A percentile compares a stretch with the other conserved stretches of the same genome.
Evolutionary conservation across 1,140 invertebrate species (phyloP).

Genomic region (Drosophila novamexicana): DNA sequence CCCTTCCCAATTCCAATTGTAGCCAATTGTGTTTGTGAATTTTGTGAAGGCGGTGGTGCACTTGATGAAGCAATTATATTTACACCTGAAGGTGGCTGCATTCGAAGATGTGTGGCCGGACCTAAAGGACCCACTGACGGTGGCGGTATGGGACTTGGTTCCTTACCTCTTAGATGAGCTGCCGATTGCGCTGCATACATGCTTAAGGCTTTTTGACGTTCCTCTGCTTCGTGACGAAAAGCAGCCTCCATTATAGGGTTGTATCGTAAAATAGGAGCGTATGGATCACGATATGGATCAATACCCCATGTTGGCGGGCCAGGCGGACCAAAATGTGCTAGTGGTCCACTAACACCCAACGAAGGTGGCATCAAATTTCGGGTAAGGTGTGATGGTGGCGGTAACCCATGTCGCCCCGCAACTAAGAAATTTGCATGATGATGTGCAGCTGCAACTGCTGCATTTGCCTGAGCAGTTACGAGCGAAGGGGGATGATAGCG

Average conservation of each 20-base stretch:
- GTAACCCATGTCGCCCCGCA: constrained; percentile 85
- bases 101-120: constrained; percentile 84
- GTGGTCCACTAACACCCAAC: constrained; percentile 85
- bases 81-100: constrained; percentile 66
- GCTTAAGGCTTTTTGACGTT: constrained; percentile 89
- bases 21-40: constrained; percentile 32
- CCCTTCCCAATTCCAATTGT: constrained; percentile 44
- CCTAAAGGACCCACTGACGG: constrained; percentile 84
- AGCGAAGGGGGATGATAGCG: constrained; percentile 81
- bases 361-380: constrained; percentile 85
- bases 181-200: constrained; percentile 87
- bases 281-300: constrained; percentile 88
- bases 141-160: constrained; percentile 87
- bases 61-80: constrained; percentile 25
- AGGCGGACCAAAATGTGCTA: constrained; percentile 86
- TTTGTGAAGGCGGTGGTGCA: constrained; percentile 34
- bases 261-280: constrained; percentile 89
- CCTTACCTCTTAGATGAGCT: constrained; percentile 86
- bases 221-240: constrained; percentile 89
- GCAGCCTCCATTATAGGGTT: constrained; percentile 90
- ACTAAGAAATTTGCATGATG: constrained; percentile 84
- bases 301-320: constrained; percentile 86
- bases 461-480: constrained; percentile 70
- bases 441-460: constrained; percentile 67
- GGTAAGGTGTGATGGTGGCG: constrained; percentile 86